Base-by-base conservation (phyloP, 2,888 invertebrate genomes). In the Sarcophaga rosellei region DNA sequence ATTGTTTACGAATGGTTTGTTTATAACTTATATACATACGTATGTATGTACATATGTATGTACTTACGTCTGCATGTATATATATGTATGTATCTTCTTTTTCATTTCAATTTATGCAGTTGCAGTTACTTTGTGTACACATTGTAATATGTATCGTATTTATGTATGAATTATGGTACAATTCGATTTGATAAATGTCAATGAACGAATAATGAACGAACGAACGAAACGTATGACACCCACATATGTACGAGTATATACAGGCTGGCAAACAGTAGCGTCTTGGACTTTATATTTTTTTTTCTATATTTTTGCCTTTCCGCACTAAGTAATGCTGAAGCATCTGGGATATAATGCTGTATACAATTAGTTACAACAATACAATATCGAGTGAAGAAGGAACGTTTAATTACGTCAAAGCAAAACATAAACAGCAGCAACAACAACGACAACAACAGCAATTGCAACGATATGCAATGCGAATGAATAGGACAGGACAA, bases 1-100 rank as follows among this genome's bases (percentile, higher is more conserved):
- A 72, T 65, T 72, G 45, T 73, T 74, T 63, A 74, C 23, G 61
- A 72, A 72, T 70, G 23, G 70, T 70, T 25, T 69, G 25, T 70
- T 57, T 70, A 70, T 70, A 44, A 73, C 61, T 61, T 73, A 35
- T 1, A 6, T 35, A 6, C 11, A 59, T 15, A 15, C 44, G 44
- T 59, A 68, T 45, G 47, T 45, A 15, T 15, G 69, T 69, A 17
- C 4, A 3, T 4, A 4, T 47, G 53, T 53, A 53, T 3, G 17
- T 53, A 15, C 17, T 1, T 53, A 53, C 35, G 44, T 21, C 44
- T 68, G 69, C 23, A 23, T 23, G 70, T 70, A 23, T 35, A 10
- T 53, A 53, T 53, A 53, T 6, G 17, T 53, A 53, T 53, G 12
- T 53, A 15, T 15, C 4, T 53, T 53, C 12, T 17, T 53, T 17